Conservation (phyloP, 2,797 vertebrate genomes). For the Lycodopsis pacificus region DNA sequence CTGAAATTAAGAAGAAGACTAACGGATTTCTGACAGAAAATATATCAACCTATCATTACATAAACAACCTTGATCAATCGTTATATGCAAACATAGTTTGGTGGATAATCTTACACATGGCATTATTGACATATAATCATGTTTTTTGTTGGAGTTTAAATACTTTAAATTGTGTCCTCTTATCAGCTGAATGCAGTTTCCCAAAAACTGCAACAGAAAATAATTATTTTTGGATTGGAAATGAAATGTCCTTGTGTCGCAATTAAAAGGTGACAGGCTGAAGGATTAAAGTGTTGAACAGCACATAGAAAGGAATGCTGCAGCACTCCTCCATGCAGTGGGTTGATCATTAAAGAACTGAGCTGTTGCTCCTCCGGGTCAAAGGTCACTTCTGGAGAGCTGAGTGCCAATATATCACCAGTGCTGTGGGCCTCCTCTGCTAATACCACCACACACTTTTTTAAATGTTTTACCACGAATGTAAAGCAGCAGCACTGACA, state of each 20-base stretch:
- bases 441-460: neutral
- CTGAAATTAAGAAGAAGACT: neutral
- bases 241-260: neutral
- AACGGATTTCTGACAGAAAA: neutral
- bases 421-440: conserved; percentile 3
- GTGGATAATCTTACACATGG: neutral
- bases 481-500: neutral
- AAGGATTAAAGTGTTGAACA: conserved; percentile 62
- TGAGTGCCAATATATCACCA: conserved; percentile 84
- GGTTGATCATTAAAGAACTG: conserved; percentile 87
- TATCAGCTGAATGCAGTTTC: neutral
- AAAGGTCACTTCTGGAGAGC: conserved; percentile 85
- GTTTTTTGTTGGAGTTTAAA: neutral
- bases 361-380: conserved; percentile 86
- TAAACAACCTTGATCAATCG: neutral
- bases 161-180: neutral
- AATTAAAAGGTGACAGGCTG: neutral
- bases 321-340: conserved; percentile 66
- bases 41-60: neutral
- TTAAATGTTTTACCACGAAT: neutral
- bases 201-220: neutral
- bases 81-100: neutral
- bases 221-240: neutral
- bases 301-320: conserved; percentile 72
- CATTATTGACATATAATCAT: neutral